Percentiles rank a stretch among this genome's conserved stretches.
phyloP scores from a whole-genome alignment of 2,888 invertebrate species.

The Neoscelio sp. region DNA sequence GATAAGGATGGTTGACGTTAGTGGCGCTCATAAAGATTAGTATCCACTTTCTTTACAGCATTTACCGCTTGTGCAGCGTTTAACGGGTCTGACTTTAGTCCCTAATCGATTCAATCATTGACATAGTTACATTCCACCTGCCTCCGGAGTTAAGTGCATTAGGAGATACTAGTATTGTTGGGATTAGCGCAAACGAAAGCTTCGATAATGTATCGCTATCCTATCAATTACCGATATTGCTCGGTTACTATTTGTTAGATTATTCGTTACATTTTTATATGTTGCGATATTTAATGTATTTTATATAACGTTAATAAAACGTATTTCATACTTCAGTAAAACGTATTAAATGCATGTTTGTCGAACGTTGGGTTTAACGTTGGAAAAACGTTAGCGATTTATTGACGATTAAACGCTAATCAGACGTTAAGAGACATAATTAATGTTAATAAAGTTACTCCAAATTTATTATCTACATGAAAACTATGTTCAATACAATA shows the following conservation, averaged over 20 bases:
- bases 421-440: too few relatives aligned
- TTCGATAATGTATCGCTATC: slow-evolving; percentile 56
- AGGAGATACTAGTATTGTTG: slow-evolving; percentile 41
- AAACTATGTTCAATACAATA: too few relatives aligned
- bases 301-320: too few relatives aligned
- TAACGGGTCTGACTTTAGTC: slow-evolving; percentile 29
- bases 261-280: slow-evolving; percentile 41
- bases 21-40: slow-evolving; percentile 30
- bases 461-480: too few relatives aligned
- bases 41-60: slow-evolving; percentile 36
- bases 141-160: slow-evolving; percentile 58
- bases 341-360: too few relatives aligned
- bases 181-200: slow-evolving; percentile 49
- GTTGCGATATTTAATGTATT: slow-evolving; percentile 29
- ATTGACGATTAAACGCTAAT: too few relatives aligned
- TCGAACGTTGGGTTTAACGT: too few relatives aligned
- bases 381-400: too few relatives aligned
- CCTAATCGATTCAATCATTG: slow-evolving; percentile 57
- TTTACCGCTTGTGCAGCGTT: neutral
- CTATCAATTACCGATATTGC: slow-evolving; percentile 51
- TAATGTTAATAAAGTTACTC: too few relatives aligned
- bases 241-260: slow-evolving; percentile 57
- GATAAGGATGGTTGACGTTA: slow-evolving; percentile 14
- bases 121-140: slow-evolving; percentile 60
- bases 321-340: too few relatives aligned